Percentiles rank a stretch among this genome's conserved stretches.
phyloP scores from a whole-genome alignment of 2,113 vertebrate genomes.

The Peucedramus taeniatus region DNA sequence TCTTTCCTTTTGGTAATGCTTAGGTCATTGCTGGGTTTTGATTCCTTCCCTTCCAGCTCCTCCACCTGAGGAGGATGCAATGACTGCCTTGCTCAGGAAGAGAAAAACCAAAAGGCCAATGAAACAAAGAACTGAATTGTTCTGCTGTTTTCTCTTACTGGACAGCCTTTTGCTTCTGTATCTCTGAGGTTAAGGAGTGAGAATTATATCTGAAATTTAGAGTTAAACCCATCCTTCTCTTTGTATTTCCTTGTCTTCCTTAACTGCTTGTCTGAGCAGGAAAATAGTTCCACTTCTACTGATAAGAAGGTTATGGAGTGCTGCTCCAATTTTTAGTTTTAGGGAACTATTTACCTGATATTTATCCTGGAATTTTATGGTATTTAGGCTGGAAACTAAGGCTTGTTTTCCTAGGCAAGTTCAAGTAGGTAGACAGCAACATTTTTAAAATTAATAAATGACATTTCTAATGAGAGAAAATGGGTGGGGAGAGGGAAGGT shows the following conservation, averaged over 20 bases:
- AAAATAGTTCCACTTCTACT: neutral
- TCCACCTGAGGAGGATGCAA: neutral
- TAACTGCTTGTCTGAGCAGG: neutral
- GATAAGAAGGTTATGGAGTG: neutral
- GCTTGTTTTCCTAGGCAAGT: neutral
- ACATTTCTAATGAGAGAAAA: neutral
- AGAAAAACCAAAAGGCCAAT: neutral
- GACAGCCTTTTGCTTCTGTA: neutral
- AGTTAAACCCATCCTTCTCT: neutral
- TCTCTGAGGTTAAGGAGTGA: neutral
- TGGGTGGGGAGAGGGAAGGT: fast-evolving
- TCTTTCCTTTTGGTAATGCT: neutral
- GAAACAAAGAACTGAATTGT: neutral
- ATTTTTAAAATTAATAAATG: neutral
- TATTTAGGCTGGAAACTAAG: neutral
- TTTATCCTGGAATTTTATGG: neutral
- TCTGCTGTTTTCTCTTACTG: neutral
- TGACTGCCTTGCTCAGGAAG: neutral
- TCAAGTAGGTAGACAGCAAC: neutral
- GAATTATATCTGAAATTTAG: neutral
- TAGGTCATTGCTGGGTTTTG: neutral
- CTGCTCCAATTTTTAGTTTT: neutral
- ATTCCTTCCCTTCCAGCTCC: neutral
- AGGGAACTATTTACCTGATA: neutral
- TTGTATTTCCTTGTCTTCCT: neutral